Base-by-base conservation (phyloP, 2,113 vertebrate species). In the Anguilla rostrata region DNA sequence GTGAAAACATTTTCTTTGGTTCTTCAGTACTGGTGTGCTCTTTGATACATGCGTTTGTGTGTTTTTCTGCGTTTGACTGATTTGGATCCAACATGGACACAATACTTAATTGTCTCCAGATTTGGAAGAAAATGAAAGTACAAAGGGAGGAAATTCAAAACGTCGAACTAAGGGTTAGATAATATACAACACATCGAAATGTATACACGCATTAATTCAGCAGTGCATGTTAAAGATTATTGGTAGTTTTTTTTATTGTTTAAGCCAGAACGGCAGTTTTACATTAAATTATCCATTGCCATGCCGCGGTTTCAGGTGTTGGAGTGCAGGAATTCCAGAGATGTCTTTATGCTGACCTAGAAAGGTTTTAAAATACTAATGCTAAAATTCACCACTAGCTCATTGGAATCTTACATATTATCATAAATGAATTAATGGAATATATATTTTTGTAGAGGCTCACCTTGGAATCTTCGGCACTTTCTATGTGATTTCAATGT, bases 401-500 rank as follows among this genome's bases (percentile, higher is more conserved):
- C 26, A 1, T n/a, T 75, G 49, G 49, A 53, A 53, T 53, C 49
- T 53, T 53, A 53, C 8, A 53, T 53, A 53, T 53, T 53, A 53
- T 14, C 49, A 53, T 53, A 26, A 66, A 66, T 66, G 26, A 66
- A 66, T 22, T 66, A 66, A 22, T 66, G 18, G 5, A 66, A 4
- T 26, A 22, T 26, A 26, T 66, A 22, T 75, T n/a, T 75, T 75
- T 75, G 71, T 34, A 34, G 22, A n/a, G 34, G n/a, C 34, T 75
- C 26, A n/a, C 5, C 71, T 9, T 29, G 71, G 71, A 26, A 7
- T 34, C 71, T 8, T 75, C 71, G n/a, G 20, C 26, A 8, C 66
- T 43, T 66, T 84, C 82, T n/a, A 1, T 80, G 83, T 53, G 39
- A 79, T 63, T 56, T 56, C 26, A 29, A 87, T 87, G 87, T 87